Evolutionary conservation across 1,140 invertebrate genomes (phyloP).

Genomic region (Drosophila lacertosa): DNA sequence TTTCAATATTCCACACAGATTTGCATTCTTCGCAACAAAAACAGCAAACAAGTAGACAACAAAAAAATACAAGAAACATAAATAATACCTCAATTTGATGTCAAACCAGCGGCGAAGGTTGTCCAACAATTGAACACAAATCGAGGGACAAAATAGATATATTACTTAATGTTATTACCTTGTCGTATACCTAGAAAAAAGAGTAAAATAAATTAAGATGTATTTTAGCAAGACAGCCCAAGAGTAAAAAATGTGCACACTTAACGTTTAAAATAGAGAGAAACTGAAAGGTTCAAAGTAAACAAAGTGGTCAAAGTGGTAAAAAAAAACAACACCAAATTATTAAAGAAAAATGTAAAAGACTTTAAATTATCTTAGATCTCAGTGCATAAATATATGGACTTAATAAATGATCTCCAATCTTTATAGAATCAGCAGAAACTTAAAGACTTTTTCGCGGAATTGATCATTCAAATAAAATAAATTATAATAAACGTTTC

Average conservation of each 20-base stretch:
- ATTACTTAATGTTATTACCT: conserved; percentile 67
- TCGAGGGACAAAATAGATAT: conserved; percentile 28
- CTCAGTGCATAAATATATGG: too few species aligned
- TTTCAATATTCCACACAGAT: conserved; percentile 57
- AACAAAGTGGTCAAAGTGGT: too few species aligned
- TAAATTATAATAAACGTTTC: too few species aligned
- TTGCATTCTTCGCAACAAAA: conserved; percentile 56
- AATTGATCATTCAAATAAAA: too few species aligned
- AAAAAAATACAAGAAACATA: conserved; percentile 22
- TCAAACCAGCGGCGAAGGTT: conserved; percentile 66
- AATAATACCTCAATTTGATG: conserved; percentile 66
- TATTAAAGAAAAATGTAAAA: too few species aligned
- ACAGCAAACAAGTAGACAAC: neutral
- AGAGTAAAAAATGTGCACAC: conserved; percentile 1
- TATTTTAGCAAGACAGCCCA: conserved; percentile 12
- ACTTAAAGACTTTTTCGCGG: too few species aligned
- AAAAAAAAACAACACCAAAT: too few species aligned
- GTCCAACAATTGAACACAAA: conserved; percentile 52
- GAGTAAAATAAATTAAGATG: conserved; percentile 5
- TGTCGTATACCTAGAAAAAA: conserved; percentile 24
- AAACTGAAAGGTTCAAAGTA: neutral
- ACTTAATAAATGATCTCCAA: too few species aligned
- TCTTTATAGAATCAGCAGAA: too few species aligned
- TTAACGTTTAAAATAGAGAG: too few species aligned
- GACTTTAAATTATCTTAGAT: too few species aligned